Base-by-base conservation (phyloP, 2,113 vertebrate species). In the Pandion haliaetus region DNA sequence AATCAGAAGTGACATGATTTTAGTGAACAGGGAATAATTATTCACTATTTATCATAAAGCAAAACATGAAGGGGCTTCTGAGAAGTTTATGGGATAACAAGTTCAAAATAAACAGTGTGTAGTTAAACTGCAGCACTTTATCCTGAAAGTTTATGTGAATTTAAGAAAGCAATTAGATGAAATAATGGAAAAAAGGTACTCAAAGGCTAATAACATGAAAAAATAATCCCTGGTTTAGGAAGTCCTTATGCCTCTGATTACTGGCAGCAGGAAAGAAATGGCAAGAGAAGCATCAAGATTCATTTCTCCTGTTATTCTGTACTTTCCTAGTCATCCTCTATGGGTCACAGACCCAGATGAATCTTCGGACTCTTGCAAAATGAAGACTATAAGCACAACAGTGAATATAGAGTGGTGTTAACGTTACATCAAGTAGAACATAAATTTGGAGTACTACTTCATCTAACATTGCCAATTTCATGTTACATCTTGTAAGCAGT, bases 101-200 rank as follows among this genome's bases (percentile, higher is more conserved):
- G n/a, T 65, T 93, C 52, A 82, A 86, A 95, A 82, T 49, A 82
- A 93, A 62, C 52, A 79, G 23, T 19, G 18, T 40, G 38, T 17
- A 76, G 57, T 87, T 89, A 34, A 82, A 49, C 31, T 52, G 79
- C 4, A 3, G 59, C 69, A 38, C 20, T 71, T 89, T 95, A 88
- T 86, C 83, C 69, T 86, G 59, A 58, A 91, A 87, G 81, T 76
- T 93, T 85, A 69, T 61, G 70, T 79, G 73, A 85, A 82, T 94
- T 72, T 72, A 65, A 94, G 71, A 89, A 94, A 91, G 73, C 62
- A 89, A 76, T 94, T 90, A 79, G 62, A 73, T 88, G 66, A 95
- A 91, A 93, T 93, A 1, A 89, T 93, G 78, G 78, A 79, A 96
- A 93, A 94, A 85, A 54, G 42, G n/a, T 74, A 71, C 54, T 96